Percentiles rank a stretch among this genome's conserved stretches.
Conservation (phyloP, 2,797 vertebrate genomes). For the Coregonus suidteri region DNA sequence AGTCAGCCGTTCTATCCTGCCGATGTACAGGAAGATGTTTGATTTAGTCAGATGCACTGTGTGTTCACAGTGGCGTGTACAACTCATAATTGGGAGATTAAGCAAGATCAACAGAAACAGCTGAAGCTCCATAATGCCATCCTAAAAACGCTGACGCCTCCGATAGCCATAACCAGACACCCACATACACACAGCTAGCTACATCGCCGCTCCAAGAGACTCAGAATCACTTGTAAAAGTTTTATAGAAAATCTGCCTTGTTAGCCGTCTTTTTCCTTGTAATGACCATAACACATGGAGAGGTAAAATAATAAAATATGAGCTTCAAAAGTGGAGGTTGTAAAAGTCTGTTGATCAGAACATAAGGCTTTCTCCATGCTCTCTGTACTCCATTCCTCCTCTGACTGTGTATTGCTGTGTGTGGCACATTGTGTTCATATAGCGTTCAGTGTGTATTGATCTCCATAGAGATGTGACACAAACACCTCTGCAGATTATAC, state of each 20-base stretch:
- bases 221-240: slow-evolving; percentile 31
- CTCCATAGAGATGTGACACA: slow-evolving; percentile 68
- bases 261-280: slow-evolving; percentile 35
- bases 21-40: background rate
- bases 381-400: background rate
- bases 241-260: slow-evolving; percentile 26
- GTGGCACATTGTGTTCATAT: slow-evolving; percentile 28
- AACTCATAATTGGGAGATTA: slow-evolving; percentile 32
- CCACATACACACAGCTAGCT: slow-evolving; percentile 17
- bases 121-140: slow-evolving; percentile 57
- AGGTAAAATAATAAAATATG: background rate
- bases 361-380: slow-evolving; percentile 18
- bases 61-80: slow-evolving; percentile 22
- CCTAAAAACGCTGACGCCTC: slow-evolving; percentile 68
- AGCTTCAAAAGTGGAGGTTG: background rate
- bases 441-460: slow-evolving; percentile 53
- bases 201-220: slow-evolving; percentile 20
- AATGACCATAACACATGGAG: slow-evolving; percentile 30
- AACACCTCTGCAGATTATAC: slow-evolving; percentile 35
- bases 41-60: slow-evolving; percentile 16
- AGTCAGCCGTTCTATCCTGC: too few relatives aligned
- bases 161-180: slow-evolving; percentile 41
- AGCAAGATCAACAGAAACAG: slow-evolving; percentile 51
- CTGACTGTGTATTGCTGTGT: background rate
- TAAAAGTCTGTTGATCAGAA: background rate